A percentile compares a stretch with the other conserved stretches of the same genome.
Evolutionary conservation across 2,113 vertebrate species (phyloP).

Genomic region (Thunnus maccoyii): DNA sequence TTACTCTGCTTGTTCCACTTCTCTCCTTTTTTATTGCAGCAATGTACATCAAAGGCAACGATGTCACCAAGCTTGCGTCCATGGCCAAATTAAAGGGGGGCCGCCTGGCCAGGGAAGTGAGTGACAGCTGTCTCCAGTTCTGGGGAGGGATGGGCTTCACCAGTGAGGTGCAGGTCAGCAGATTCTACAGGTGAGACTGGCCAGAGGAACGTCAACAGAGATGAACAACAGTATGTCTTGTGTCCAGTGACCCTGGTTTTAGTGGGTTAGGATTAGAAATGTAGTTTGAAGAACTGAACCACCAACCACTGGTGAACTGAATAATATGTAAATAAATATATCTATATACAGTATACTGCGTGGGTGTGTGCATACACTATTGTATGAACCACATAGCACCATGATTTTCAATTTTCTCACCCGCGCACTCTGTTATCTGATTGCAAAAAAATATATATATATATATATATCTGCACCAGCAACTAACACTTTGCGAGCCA

Average conservation of each 20-base stretch:
- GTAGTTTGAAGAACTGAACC: too few relatives aligned
- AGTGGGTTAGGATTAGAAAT: too few relatives aligned
- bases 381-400: background rate
- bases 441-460: background rate
- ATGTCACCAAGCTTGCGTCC: conserved; percentile 91
- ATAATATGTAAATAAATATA: too few relatives aligned
- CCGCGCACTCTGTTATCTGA: background rate
- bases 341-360: too few relatives aligned
- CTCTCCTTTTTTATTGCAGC: conserved; percentile 69
- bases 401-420: background rate
- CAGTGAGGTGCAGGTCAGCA: conserved; percentile 89
- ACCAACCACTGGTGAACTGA: too few relatives aligned
- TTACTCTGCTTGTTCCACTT: background rate
- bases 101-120: conserved; percentile 85
- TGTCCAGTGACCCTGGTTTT: background rate
- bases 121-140: conserved; percentile 91
- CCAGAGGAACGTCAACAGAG: background rate
- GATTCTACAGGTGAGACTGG: conserved; percentile 88
- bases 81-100: conserved; percentile 92
- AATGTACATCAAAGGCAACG: conserved; percentile 87
- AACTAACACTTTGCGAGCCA: background rate
- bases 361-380: too few relatives aligned
- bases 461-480: background rate
- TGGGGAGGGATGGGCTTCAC: conserved; percentile 95
- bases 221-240: background rate